Conservation (phyloP, 2,113 vertebrate genomes). For the Sus scrofa region DNA sequence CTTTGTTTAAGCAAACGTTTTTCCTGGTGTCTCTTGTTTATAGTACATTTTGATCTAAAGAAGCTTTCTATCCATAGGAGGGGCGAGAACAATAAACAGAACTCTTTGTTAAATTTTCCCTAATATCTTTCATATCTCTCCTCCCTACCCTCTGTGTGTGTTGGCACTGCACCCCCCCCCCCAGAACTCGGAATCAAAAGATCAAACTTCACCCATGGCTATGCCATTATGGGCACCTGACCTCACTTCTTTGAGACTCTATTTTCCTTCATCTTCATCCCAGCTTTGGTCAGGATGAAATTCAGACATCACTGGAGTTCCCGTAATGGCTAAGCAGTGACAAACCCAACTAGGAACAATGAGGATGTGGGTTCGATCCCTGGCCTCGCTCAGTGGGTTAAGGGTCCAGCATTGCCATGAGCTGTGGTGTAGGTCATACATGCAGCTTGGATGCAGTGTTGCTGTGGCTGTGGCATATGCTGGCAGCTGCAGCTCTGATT, state of each 20-base stretch:
- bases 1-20: neutral
- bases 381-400: no score
- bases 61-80: neutral
- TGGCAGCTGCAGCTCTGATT: no score
- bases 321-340: no score
- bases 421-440: no score
- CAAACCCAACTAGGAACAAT: no score
- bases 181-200: neutral
- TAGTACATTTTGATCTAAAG: slow-evolving; percentile 10
- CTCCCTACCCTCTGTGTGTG: neutral
- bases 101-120: neutral
- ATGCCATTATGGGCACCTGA: neutral
- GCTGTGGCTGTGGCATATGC: no score
- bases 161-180: no score
- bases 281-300: neutral
- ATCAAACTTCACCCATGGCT: neutral
- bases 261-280: neutral
- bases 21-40: slow-evolving; percentile 32
- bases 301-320: no score
- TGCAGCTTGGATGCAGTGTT: no score
- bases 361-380: no score
- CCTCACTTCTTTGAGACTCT: neutral
- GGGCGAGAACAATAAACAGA: neutral
- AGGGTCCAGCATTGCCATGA: no score
- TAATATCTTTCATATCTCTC: neutral